Conservation (phyloP, 2,113 vertebrate species). For the Psophia crepitans region DNA sequence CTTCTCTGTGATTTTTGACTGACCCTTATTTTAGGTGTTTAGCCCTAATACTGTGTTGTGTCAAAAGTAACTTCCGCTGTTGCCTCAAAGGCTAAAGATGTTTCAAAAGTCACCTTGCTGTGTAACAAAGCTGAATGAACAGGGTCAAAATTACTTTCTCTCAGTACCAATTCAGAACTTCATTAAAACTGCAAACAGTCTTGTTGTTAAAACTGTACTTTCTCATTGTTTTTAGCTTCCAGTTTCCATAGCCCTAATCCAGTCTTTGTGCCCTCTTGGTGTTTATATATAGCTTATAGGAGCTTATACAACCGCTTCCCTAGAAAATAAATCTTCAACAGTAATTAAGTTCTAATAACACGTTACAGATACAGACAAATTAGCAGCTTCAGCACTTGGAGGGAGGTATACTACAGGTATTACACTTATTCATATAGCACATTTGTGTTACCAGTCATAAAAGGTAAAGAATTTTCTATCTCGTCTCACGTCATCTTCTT, state of each 20-base stretch:
- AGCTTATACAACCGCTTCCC: neutral
- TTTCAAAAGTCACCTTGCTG: neutral
- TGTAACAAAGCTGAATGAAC: neutral
- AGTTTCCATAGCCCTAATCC: neutral
- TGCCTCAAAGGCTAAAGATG: neutral
- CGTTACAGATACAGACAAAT: neutral
- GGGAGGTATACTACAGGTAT: neutral
- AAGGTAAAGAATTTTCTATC: neutral
- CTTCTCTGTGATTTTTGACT: neutral
- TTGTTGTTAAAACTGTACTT: neutral
- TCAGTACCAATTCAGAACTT: neutral
- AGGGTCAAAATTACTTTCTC: neutral
- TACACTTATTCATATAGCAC: neutral
- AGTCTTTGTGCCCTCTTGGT: neutral
- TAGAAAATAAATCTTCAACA: neutral
- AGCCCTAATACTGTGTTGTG: neutral
- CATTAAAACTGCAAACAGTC: neutral
- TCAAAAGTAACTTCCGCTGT: neutral
- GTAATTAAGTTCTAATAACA: neutral
- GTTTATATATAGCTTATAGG: neutral
- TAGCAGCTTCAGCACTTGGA: neutral
- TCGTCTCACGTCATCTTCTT: neutral
- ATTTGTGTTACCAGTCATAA: neutral
- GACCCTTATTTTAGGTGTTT: neutral
- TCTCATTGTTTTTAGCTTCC: neutral